phyloP scores from a whole-genome alignment of 2,797 vertebrate species.

The Eleutherodactylus coqui region DNA sequence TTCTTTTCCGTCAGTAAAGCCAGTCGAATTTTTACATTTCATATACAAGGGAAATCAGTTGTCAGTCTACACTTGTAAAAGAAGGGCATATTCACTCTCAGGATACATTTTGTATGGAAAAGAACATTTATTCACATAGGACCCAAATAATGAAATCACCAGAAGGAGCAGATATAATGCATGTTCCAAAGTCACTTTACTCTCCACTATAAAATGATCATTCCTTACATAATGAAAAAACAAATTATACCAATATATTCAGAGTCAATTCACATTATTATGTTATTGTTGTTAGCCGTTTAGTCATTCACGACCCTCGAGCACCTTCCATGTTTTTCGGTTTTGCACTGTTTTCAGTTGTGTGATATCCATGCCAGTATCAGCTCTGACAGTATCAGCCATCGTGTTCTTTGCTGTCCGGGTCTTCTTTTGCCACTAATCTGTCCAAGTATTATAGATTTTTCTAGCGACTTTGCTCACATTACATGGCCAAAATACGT shows the following conservation, averaged over 20 bases:
- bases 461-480: too few species aligned
- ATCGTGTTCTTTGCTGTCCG: too few species aligned
- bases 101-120: conserved; percentile 1
- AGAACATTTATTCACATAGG: background rate
- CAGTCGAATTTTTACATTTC: background rate
- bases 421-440: too few species aligned
- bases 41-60: background rate
- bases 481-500: too few species aligned
- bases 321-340: too few species aligned
- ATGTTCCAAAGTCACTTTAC: background rate
- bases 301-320: too few species aligned
- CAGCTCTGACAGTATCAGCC: too few species aligned
- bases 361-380: too few species aligned
- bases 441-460: too few species aligned
- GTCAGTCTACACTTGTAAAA: background rate
- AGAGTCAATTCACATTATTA: background rate
- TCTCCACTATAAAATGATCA: background rate
- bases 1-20: background rate
- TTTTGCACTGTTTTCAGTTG: too few species aligned
- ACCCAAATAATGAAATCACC: background rate
- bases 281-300: too few species aligned
- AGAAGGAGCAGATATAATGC: background rate
- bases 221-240: background rate
- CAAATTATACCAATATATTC: background rate
- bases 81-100: background rate